Base-by-base conservation (phyloP, 2,888 invertebrate species). In the Pollenia griseotomentosa region DNA sequence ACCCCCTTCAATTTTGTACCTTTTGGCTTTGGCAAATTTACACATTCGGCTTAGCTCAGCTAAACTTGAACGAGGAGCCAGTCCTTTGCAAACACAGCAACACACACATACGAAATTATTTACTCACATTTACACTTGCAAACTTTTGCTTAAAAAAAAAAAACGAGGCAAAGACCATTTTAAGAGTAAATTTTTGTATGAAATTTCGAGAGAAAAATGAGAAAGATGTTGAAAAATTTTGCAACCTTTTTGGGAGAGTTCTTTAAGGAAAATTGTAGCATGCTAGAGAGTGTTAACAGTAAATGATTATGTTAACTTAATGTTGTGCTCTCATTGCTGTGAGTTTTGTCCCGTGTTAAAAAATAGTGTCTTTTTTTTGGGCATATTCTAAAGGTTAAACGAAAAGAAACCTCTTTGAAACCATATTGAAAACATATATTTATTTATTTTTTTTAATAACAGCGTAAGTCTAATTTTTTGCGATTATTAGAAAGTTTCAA, bases 21-120 rank as follows among this genome's bases (percentile, higher is more conserved):
- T 3, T 23, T 44, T 78, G 53, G 14, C 57, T 19, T 75, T 61
- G 44, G 68, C 59, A 59, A 82, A 82, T 75, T 74, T 61, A 66
- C 82, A 82, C 74, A 3, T 75, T 82, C 66, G 74, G 82, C 82
- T 74, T 59, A 68, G 42, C 19, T 59, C 44, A 44, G n/a, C 44
- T 53, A 68, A 75, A 75, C 12, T 42, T 42, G 16, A 66, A 75
- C 44, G 59, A 75, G 74, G 33, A 33, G 33, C 33, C 33, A 33
- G 33, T 33, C 23, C 51, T 66, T 74, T 59, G 66, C 73, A 23
- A 23, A 2, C 23, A 23, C 3, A 23, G 23, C 23, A 2, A 23
- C 23, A 51, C 19, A 57, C 10, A 4, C n/a, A 23, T 42, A 51
- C 70, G 2, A 19, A 23, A 3, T 63, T 48, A 68, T 59, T 46